Base-by-base conservation (phyloP, 2,113 vertebrate genomes). In the Corvus moneduloides region DNA sequence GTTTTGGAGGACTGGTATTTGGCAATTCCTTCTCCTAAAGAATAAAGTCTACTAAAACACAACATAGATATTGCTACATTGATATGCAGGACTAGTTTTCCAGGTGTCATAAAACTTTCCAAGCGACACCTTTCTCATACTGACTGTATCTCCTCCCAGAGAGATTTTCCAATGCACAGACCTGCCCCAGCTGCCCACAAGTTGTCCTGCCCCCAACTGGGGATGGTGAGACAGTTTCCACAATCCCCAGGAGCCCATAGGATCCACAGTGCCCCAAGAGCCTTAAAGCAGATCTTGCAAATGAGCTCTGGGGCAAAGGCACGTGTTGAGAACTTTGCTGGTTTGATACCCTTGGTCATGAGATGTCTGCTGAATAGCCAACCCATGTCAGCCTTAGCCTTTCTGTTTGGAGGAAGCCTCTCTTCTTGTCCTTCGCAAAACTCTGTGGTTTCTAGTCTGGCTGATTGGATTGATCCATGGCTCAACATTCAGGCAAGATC, bases 221-320 rank as follows among this genome's bases (percentile, higher is more conserved):
- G 19, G 1, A 2, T 32, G 32, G 10, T 49, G n/a, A 51, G 28
- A 67, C 32, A 41, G 14, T 24, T 49, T 24, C 9, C 20, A 76
- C 8, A 59, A 23, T 7, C 4, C 10, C 20, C 13, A 69, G n/a
- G 9, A 69, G 2, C 13, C 26, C 8, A 17, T 13, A 74, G 41
- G 16, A 12, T 28, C 21, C 43, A 43, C 0, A 2, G 10, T 10
- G 7, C 9, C 16, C 35, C 4, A 8, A n/a, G 7, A 64, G 1
- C 27, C 64, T 66, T 41, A 61, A 72, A 21, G 10, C 1, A 72
- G 27, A 16, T 32, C 17, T 61, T 39, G 37, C 9, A n/a, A 51
- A 9, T 8, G 7, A 72, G 37, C 35, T 39, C 4, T 30, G 12
- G 20, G 27, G 52, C 20, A 49, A 79, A 76, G 7, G 48, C 10